These are phyloP conservation scores for Panorpa germanica DNA, from an alignment of 2,888 invertebrate species.

Conservation along the genomic window DNA sequence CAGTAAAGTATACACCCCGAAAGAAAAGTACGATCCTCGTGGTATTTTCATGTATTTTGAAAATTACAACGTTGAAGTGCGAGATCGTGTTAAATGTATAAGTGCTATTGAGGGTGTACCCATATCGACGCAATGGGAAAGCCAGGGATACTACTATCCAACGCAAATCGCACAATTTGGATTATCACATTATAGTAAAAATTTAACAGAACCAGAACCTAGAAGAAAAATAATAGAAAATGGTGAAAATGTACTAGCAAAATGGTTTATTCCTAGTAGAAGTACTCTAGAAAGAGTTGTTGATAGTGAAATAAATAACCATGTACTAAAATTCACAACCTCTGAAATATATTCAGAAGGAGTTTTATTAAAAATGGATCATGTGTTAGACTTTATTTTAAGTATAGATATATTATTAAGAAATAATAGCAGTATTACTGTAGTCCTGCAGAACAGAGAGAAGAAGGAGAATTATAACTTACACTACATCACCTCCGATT, in stretches of 20 bases:
- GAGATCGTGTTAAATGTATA: constrained; percentile 91
- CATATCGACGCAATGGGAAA: constrained; percentile 93
- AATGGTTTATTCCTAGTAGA: constrained; percentile 57
- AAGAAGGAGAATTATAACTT: constrained; percentile 59
- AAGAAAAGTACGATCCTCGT: constrained; percentile 70
- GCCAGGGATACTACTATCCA: constrained; percentile 89
- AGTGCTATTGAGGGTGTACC: constrained; percentile 88
- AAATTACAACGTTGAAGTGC: constrained; percentile 92
- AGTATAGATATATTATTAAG: constrained; percentile 51
- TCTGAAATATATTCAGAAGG: constrained; percentile 47
- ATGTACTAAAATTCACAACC: constrained; percentile 53
- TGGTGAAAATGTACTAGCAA: constrained; percentile 42
- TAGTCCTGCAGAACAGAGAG: constrained; percentile 60
- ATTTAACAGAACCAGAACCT: constrained; percentile 70
- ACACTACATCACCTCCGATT: constrained; percentile 62
- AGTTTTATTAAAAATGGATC: constrained; percentile 45
- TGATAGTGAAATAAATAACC: constrained; percentile 35
- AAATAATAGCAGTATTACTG: constrained; percentile 65
- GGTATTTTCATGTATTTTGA: constrained; percentile 94
- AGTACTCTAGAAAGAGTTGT: constrained; percentile 41
- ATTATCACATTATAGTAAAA: constrained; percentile 91
- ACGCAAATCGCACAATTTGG: constrained; percentile 98
- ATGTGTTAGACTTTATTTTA: constrained; percentile 54
- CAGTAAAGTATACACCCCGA: constrained; percentile 76
- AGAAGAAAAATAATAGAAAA: constrained; percentile 55